phyloP scores from a whole-genome alignment of 2,113 vertebrate species.

The Calidris pugnax region DNA sequence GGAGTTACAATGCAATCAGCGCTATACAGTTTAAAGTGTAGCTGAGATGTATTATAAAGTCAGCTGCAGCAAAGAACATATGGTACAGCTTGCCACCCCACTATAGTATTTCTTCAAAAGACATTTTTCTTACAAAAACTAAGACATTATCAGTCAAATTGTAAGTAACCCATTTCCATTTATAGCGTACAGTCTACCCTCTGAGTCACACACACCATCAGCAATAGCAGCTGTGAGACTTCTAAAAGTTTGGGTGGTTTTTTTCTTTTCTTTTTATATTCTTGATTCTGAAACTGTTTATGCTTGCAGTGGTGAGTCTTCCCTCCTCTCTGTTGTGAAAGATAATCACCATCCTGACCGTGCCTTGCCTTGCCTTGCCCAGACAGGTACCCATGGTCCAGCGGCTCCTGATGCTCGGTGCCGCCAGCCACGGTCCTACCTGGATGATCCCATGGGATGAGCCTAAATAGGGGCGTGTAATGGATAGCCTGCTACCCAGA shows the following conservation, averaged over 20 bases:
- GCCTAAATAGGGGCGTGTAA: neutral
- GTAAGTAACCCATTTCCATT: conserved; percentile 70
- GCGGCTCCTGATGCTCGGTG: accelerated
- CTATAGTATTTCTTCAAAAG: conserved; percentile 66
- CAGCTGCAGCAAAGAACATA: conserved; percentile 66
- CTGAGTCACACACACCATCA: conserved; percentile 37
- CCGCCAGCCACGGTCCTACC: neutral
- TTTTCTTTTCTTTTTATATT: conserved; percentile 10
- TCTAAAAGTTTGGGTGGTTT: neutral
- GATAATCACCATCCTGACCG: accelerated
- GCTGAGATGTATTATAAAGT: conserved; percentile 53
- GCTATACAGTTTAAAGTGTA: conserved; percentile 48
- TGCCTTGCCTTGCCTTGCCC: neutral
- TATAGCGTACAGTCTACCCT: conserved; percentile 60
- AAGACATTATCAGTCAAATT: conserved; percentile 70
- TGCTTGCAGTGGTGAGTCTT: neutral
- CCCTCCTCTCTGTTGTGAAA: neutral
- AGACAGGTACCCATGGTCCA: accelerated
- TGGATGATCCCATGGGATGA: neutral
- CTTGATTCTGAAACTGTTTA: conserved; percentile 15
- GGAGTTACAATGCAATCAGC: conserved; percentile 63
- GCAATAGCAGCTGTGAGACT: conserved; percentile 63
- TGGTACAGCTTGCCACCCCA: conserved; percentile 37
- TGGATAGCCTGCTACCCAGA: accelerated
- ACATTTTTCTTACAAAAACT: conserved; percentile 59